phyloP scores from a whole-genome alignment of 2,797 vertebrate genomes.

The Furcifer pardalis region DNA sequence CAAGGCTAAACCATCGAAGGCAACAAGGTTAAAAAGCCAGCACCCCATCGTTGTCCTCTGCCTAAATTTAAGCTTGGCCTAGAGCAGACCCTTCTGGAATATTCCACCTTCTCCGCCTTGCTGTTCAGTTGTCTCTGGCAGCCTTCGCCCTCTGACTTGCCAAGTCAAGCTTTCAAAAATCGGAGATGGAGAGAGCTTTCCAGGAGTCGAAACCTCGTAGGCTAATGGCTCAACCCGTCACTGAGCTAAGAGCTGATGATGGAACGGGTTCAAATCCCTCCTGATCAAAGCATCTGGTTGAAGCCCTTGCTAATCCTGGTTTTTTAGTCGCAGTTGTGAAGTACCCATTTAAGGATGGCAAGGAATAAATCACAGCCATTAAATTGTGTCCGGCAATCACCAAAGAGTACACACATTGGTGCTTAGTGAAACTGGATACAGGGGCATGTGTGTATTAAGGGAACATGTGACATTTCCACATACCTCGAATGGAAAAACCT shows the following conservation, averaged over 20 bases:
- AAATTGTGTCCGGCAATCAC: constrained; percentile 49
- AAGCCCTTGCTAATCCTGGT: constrained; percentile 45
- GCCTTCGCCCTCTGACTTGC: neutral
- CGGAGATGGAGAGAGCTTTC: neutral
- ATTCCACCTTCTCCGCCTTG: neutral
- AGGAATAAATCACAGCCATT: constrained; percentile 51
- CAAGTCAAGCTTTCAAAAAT: neutral
- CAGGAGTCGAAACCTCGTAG: neutral
- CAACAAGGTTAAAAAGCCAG: no score
- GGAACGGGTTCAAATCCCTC: constrained; percentile 34
- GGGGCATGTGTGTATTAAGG: neutral
- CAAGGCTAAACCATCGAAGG: no score
- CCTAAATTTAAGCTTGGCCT: neutral
- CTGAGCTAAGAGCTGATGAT: neutral
- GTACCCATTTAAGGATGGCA: constrained; percentile 27
- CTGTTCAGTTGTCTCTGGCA: neutral
- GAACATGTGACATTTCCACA: constrained; percentile 9
- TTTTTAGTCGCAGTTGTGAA: constrained; percentile 48
- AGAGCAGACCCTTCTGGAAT: neutral
- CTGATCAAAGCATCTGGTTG: constrained; percentile 13
- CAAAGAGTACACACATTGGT: constrained; percentile 17
- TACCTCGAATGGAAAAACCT: constrained; percentile 50
- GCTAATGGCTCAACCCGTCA: neutral
- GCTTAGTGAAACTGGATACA: constrained; percentile 46
- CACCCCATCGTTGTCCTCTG: no score